phyloP scores from a whole-genome alignment of 2,888 invertebrate genomes.

The Lasioglossum villosulum region DNA sequence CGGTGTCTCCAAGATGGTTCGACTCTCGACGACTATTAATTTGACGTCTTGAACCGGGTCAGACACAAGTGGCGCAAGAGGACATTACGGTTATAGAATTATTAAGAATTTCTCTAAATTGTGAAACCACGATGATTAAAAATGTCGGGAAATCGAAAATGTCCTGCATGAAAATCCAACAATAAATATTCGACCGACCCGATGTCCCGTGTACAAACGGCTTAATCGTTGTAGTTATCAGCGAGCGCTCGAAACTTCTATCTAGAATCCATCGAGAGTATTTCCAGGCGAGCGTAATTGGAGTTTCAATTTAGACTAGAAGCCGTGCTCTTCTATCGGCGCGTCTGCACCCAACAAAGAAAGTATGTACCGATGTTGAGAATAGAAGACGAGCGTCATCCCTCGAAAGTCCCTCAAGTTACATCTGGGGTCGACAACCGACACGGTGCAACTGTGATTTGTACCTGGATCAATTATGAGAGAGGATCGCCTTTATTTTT shows the following conservation, averaged over 20 bases:
- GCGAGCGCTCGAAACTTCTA: background rate
- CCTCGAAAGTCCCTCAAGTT: background rate
- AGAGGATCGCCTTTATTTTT: background rate
- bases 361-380: background rate
- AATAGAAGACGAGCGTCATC: background rate
- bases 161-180: no score
- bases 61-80: no score
- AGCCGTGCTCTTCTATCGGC: background rate
- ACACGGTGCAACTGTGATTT: background rate
- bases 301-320: background rate
- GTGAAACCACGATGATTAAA: no score
- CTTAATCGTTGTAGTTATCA: background rate
- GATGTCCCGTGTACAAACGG: background rate
- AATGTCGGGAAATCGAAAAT: no score
- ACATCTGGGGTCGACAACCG: background rate
- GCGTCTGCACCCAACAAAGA: background rate
- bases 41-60: no score
- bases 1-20: background rate
- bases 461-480: background rate
- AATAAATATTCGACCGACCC: background rate
- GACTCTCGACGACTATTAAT: no score
- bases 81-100: no score
- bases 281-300: constrained; percentile 3
- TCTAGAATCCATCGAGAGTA: background rate
- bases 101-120: no score